Evolutionary conservation across 1,140 invertebrate species (phyloP).

Genomic region (Lordiphosa mommai): DNA sequence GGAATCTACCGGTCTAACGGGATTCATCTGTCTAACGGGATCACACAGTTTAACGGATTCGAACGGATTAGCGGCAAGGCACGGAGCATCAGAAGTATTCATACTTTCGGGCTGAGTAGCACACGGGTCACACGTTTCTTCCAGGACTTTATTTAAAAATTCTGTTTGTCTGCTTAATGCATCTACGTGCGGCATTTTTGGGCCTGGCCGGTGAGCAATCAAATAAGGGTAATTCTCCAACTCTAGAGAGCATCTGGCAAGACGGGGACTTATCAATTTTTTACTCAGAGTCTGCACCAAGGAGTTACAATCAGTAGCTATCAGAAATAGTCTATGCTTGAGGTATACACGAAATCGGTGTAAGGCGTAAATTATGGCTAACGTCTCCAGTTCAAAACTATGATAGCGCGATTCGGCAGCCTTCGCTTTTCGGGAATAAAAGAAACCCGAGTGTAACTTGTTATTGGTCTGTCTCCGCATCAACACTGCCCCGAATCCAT

Average conservation of each 20-base stretch:
- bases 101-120: not conserved
- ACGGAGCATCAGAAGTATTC: too few species aligned
- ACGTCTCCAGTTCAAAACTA: not conserved
- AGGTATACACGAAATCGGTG: constrained; percentile 1
- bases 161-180: not conserved
- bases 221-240: not conserved
- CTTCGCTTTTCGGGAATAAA: not conserved
- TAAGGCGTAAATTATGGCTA: not conserved
- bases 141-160: not conserved
- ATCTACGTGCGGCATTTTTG: not conserved
- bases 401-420: not conserved
- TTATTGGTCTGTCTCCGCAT: not conserved
- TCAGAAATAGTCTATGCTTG: constrained; percentile 1
- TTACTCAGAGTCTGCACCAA: too few species aligned
- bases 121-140: not conserved
- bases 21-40: too few species aligned
- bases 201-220: not conserved
- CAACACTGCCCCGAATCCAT: not conserved
- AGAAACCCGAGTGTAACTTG: not conserved
- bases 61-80: too few species aligned
- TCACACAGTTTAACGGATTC: too few species aligned
- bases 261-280: not conserved
- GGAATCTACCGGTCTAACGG: not conserved
- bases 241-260: not conserved
- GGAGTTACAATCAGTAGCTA: constrained; percentile 2